phyloP scores from a whole-genome alignment of 2,888 invertebrate genomes.

The Herminia tarsipennalis region DNA sequence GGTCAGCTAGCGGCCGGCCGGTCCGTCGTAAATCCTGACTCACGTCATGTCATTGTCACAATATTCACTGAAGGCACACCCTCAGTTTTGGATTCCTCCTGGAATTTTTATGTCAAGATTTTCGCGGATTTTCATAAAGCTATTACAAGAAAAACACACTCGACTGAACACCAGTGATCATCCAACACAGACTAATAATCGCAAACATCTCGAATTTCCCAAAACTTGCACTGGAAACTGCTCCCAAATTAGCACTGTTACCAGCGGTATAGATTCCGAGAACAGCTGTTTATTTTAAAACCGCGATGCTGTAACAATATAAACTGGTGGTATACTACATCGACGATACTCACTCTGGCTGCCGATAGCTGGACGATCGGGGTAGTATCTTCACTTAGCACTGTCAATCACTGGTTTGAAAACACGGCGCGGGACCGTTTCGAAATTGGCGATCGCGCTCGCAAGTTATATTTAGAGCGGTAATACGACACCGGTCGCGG shows the following conservation, averaged over 20 bases:
- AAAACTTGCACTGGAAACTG: conserved; percentile 55
- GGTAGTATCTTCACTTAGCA: conserved; percentile 78
- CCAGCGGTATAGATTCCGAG: conserved; percentile 72
- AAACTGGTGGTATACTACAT: conserved; percentile 40
- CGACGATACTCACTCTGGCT: conserved; percentile 72
- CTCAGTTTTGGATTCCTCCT: not conserved
- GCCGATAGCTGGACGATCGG: conserved; percentile 57
- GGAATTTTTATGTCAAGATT: not conserved
- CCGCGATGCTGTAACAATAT: conserved; percentile 68
- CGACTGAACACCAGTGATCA: too few species aligned
- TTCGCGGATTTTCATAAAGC: too few species aligned
- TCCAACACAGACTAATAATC: conserved; percentile 8
- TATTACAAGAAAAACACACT: too few species aligned
- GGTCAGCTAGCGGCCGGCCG: conserved; percentile 8
- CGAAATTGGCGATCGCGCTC: conserved; percentile 84
- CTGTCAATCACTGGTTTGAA: conserved; percentile 85
- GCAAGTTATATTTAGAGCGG: conserved; percentile 83
- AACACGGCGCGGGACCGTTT: conserved; percentile 82
- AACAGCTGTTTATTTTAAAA: conserved; percentile 83
- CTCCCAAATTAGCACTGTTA: conserved; percentile 76
- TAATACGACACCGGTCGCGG: conserved; percentile 83
- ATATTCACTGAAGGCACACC: not conserved
- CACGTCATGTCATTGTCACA: not conserved
- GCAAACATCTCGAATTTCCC: conserved; percentile 63
- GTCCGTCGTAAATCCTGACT: not conserved